These are phyloP conservation scores for Caenorhabditis doughertyi DNA, from an alignment of 2,888 invertebrate species.

Conservation along the genomic window DNA sequence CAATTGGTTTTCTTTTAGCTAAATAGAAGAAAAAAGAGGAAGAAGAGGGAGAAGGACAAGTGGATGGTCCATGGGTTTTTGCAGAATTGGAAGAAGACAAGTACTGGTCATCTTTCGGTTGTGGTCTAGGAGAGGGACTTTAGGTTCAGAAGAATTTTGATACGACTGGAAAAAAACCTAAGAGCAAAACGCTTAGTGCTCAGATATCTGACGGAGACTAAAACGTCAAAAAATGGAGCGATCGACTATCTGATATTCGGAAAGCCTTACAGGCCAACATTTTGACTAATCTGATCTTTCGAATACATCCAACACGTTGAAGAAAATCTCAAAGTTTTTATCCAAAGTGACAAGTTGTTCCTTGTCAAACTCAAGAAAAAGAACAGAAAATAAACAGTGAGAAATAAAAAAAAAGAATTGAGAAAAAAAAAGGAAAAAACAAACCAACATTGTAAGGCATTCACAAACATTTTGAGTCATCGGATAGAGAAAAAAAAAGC, in stretches of 20 bases:
- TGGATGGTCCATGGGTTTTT: not conserved
- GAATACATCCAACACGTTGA: not conserved
- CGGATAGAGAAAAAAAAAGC: not conserved
- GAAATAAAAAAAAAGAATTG: not conserved
- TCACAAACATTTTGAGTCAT: constrained; percentile 33
- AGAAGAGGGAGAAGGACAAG: not conserved
- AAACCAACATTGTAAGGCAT: no score
- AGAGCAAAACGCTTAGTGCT: no score
- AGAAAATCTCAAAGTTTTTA: constrained; percentile 1
- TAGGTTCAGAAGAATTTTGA: no score
- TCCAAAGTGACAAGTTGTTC: constrained; percentile 24
- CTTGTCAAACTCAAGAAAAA: not conserved
- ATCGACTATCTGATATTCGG: no score
- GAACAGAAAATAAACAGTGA: not conserved
- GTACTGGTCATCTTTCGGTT: not conserved
- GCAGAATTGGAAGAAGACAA: not conserved
- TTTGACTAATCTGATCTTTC: constrained; percentile 7
- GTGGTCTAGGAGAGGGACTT: no score
- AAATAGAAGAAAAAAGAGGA: not conserved
- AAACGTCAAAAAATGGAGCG: no score
- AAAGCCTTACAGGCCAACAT: no score
- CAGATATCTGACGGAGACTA: no score
- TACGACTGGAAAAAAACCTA: no score
- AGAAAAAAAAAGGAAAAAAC: constrained; percentile 11
- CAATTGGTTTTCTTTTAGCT: constrained; percentile 45